Base-by-base conservation (phyloP, 1,140 invertebrate genomes). In the Cotesia chilonis region DNA sequence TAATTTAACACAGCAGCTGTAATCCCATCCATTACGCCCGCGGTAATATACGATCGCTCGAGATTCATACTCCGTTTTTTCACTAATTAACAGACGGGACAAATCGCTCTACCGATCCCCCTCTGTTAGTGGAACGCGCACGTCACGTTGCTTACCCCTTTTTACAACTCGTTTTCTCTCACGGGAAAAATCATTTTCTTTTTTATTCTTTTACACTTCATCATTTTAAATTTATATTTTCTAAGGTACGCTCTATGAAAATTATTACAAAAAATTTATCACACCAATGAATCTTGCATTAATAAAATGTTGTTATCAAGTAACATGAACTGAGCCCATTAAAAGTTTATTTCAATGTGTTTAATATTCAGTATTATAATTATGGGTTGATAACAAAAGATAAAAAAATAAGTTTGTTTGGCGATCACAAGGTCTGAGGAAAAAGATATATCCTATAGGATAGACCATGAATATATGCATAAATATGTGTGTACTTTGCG, bases 51-150 rank as follows among this genome's bases (percentile, higher is more conserved):
- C 85, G 85, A 87, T 87, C 86, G 86, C 85, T 86, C 85, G 84
- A 87, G 86, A 87, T 87, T 87, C 86, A 87, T 87, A 87, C 85
- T 87, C 85, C 84, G 84, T 87, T 87, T 87, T 87, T 87, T 86
- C 85, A 86, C 86, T 87, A 87, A 87, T 87, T 87, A 87, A 87
- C 86, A 87, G 86, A 87, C 86, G 85, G 85, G 86, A 87, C 85
- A 87, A 87, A 87, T 87, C 86, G 85, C 84, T 87, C 84, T 78
- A 72, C 76, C 84, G 80, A 82, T 82, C 79, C 83, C 74, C 72
- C 76, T 75, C 74, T 52, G 64, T 52, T 64, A 20, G 71, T 38
- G 37, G 10, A 41, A 38, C 63, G 63, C 68, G 52, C 35, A 35
- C 37, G 57, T 59, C 10, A 20, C 55, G 59, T 67, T 68, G 54